These are phyloP conservation scores for western clawed frog (Xenopus tropicalis) DNA, from an alignment of 2,113 vertebrate species.

Conservation along the genomic window UCB_Xtro_10.0 CM004445.2:84018001-84018500, in stretches of 20 bases:
- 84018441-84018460: slow-evolving; percentile 4
- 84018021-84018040: too few species aligned
- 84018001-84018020: too few species aligned
- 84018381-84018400: not conserved
- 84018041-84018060: too few species aligned
- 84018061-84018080: too few species aligned
- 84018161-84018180: not conserved
- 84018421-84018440: not conserved
- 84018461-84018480: not conserved
- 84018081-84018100: not conserved
- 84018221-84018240: not conserved
- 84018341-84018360: slow-evolving; percentile 2
- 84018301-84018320: not conserved
- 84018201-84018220: not conserved
- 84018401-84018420: not conserved
- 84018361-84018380: not conserved
- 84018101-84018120: not conserved
- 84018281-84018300: not conserved
- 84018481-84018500: too few species aligned
- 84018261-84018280: not conserved
- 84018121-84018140: not conserved
- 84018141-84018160: not conserved
- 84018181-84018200: not conserved
- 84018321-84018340: not conserved
- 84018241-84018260: not conserved